phyloP scores from a whole-genome alignment of 2,888 invertebrate genomes.

The Frankliniella intonsa region DNA sequence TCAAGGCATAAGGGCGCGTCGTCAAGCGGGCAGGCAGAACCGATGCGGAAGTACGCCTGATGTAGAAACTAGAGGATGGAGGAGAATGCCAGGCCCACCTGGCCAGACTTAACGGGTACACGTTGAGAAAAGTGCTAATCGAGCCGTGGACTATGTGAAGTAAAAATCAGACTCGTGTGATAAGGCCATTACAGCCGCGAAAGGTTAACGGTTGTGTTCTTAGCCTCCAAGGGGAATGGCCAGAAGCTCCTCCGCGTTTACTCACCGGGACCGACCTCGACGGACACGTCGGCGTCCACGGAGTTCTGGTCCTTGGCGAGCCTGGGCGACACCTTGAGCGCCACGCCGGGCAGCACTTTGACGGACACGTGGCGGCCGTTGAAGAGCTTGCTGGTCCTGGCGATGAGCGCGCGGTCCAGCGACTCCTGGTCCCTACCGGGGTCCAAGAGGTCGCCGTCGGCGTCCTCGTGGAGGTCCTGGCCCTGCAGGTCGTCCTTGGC shows the following conservation, averaged over 20 bases:
- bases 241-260: not conserved
- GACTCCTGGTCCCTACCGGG: conserved; percentile 8
- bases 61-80: too few species aligned
- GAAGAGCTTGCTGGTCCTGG: conserved; percentile 3
- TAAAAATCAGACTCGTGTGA: too few species aligned
- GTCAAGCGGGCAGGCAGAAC: too few species aligned
- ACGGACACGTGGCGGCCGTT: not conserved
- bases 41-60: too few species aligned
- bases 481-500: conserved; percentile 21
- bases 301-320: conserved; percentile 9
- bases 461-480: conserved; percentile 7
- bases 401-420: conserved; percentile 2
- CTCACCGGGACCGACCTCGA: not conserved
- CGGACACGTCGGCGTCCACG: conserved; percentile 7
- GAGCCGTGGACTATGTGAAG: too few species aligned
- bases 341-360: conserved; percentile 11
- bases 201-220: too few species aligned
- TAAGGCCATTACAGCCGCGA: too few species aligned
- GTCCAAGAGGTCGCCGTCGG: not conserved
- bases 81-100: too few species aligned
- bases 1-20: too few species aligned
- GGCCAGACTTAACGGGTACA: too few species aligned
- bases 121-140: too few species aligned
- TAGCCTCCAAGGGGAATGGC: too few species aligned
- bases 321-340: not conserved